These are phyloP conservation scores for Solenodon paradoxus DNA, from an alignment of 2,113 vertebrate genomes.

Conservation along the genomic window DNA sequence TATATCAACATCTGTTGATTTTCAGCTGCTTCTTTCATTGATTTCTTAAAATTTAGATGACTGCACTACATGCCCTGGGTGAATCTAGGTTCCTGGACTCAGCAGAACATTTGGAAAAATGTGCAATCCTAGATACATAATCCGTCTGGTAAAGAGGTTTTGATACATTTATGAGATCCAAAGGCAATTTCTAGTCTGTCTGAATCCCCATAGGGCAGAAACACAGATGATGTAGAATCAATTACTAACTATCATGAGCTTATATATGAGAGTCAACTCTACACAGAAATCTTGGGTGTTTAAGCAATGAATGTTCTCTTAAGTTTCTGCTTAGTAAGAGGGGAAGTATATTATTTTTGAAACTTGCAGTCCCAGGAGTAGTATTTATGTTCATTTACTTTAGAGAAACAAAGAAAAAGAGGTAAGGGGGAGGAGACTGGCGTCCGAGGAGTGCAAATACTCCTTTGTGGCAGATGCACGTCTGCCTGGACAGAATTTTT, in stretches of 20 bases:
- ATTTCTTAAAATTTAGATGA: conserved; percentile 3
- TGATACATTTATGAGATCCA: not conserved
- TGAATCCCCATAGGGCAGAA: not conserved
- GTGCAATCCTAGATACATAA: not conserved
- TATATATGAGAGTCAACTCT: not conserved
- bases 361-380: not conserved
- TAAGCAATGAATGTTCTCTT: not conserved
- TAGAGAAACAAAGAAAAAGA: not conserved
- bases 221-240: conserved; percentile 3
- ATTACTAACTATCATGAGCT: not conserved
- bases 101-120: not conserved
- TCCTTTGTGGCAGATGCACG: not conserved
- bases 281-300: not conserved
- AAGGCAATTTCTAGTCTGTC: not conserved
- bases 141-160: not conserved
- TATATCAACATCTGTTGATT: not conserved
- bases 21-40: conserved; percentile 30
- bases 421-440: not conserved
- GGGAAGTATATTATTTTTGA: not conserved
- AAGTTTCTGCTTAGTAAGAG: not conserved
- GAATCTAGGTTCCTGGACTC: not conserved
- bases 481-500: not conserved
- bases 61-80: not conserved
- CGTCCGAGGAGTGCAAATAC: not conserved
- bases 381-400: conserved; percentile 16